These are phyloP conservation scores for Laspeyria flexula DNA, from an alignment of 2,888 invertebrate genomes.

Conservation along the genomic window DNA sequence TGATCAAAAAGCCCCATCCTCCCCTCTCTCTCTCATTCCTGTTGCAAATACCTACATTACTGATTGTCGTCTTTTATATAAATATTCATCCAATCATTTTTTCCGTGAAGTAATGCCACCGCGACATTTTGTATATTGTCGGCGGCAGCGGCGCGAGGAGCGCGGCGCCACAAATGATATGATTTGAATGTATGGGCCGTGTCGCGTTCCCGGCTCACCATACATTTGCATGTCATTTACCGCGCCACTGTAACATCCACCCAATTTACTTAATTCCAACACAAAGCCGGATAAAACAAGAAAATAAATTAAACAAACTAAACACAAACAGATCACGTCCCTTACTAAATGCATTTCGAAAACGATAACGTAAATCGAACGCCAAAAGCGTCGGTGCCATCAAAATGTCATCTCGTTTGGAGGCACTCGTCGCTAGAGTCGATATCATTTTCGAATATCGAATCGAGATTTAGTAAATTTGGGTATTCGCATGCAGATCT, in stretches of 20 bases:
- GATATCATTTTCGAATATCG: constrained; percentile 65
- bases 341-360: constrained; percentile 56
- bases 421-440: constrained; percentile 57
- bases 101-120: constrained; percentile 13
- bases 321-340: constrained; percentile 58
- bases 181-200: constrained; percentile 35
- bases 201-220: constrained; percentile 11
- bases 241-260: constrained; percentile 10
- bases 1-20: not conserved
- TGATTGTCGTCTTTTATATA: constrained; percentile 11
- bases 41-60: constrained; percentile 7
- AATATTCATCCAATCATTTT: constrained; percentile 29
- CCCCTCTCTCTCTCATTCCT: not conserved
- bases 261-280: constrained; percentile 31
- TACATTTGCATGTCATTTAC: constrained; percentile 37
- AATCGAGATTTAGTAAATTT: constrained; percentile 72
- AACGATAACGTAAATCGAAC: constrained; percentile 61
- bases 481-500: constrained; percentile 78
- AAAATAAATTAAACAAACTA: constrained; percentile 43
- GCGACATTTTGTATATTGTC: constrained; percentile 18
- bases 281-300: constrained; percentile 32
- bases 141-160: constrained; percentile 19
- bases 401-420: constrained; percentile 65
- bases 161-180: constrained; percentile 32
- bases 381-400: constrained; percentile 55